A percentile compares a stretch with the other conserved stretches of the same genome.
Conservation (phyloP, 1,140 invertebrate genomes). For the Bombus superbus region DNA sequence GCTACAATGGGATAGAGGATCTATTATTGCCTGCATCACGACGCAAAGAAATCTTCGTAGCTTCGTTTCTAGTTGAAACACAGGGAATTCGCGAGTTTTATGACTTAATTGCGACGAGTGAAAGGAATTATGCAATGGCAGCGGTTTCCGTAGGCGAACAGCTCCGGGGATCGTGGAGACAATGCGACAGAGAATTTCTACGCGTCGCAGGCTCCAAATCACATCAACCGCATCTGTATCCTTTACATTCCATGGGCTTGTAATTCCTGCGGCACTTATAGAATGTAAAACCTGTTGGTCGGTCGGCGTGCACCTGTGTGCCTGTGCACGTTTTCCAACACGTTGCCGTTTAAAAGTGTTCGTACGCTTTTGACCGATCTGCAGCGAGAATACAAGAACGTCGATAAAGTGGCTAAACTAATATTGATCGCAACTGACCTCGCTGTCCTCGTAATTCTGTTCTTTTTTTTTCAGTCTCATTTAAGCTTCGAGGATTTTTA, state of each 20-base stretch:
- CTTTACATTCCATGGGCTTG: slow-evolving; percentile 36
- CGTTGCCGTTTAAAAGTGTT: not conserved
- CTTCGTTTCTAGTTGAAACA: no score
- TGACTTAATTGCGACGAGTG: not conserved
- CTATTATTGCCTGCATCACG: no score
- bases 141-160: not conserved
- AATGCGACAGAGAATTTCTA: slow-evolving; percentile 13
- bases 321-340: not conserved
- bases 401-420: not conserved
- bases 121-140: slow-evolving; percentile 17
- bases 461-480: no score
- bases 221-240: slow-evolving; percentile 31
- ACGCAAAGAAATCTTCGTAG: no score
- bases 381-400: not conserved
- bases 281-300: slow-evolving; percentile 47
- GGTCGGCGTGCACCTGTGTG: not conserved
- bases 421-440: no score
- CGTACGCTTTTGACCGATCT: not conserved
- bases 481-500: no score
- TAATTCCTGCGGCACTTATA: slow-evolving; percentile 46
- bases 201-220: slow-evolving; percentile 7
- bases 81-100: not conserved
- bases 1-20: no score
- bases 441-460: no score
- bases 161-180: not conserved